phyloP scores from a whole-genome alignment of 1,140 invertebrate genomes.

The Zaprionus kolodkinae region DNA sequence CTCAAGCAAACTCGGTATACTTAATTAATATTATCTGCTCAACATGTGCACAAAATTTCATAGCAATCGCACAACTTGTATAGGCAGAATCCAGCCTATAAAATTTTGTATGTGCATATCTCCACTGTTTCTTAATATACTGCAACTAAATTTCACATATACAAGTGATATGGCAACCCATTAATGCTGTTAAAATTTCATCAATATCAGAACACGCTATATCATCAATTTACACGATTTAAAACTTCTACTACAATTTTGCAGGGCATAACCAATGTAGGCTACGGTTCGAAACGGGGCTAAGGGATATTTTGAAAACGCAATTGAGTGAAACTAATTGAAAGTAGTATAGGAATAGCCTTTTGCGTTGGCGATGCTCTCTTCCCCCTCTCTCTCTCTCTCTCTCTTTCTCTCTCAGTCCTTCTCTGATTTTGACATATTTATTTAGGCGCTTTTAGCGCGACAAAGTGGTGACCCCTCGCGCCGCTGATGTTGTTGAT shows the following conservation, averaged over 20 bases:
- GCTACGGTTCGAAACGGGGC: slow-evolving; percentile 1
- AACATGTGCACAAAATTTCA: too few species aligned
- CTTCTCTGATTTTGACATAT: slow-evolving; percentile 66
- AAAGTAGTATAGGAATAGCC: slow-evolving; percentile 12
- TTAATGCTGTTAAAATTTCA: background rate
- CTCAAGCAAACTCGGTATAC: too few species aligned
- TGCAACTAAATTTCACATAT: background rate
- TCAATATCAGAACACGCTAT: background rate
- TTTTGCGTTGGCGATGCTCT: slow-evolving; percentile 27
- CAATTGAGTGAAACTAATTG: slow-evolving; percentile 75
- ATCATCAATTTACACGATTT: background rate
- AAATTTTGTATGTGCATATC: too few species aligned
- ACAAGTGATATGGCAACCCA: background rate
- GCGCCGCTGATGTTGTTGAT: slow-evolving; percentile 1
- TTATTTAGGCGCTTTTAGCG: slow-evolving; percentile 58
- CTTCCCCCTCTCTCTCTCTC: too few species aligned
- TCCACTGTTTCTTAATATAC: too few species aligned
- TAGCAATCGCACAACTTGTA: too few species aligned
- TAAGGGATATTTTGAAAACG: slow-evolving; percentile 52
- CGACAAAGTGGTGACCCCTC: slow-evolving; percentile 58
- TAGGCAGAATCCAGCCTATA: too few species aligned
- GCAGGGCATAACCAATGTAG: slow-evolving; percentile 16
- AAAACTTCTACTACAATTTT: too few species aligned
- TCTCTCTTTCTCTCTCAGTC: too few species aligned
- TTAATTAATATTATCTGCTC: too few species aligned